Conservation (phyloP, 2,797 vertebrate genomes). For the Bryconaethiops microstoma region DNA sequence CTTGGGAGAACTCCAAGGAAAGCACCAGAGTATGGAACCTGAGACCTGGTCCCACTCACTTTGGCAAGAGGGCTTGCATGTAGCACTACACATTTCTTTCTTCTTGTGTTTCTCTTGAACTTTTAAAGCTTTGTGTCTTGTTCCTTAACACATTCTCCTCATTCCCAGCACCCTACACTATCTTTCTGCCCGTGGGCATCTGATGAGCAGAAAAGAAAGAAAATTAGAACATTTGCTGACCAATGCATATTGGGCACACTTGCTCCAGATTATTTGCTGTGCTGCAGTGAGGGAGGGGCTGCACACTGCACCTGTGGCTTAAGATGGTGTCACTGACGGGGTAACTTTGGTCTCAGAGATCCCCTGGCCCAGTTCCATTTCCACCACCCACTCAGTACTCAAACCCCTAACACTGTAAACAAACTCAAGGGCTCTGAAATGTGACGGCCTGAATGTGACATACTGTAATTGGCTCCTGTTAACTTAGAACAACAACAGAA, state of each 20-base stretch:
- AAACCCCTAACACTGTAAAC: conserved; percentile 21
- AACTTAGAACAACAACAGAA: conserved; percentile 4
- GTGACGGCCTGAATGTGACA: conserved; percentile 37
- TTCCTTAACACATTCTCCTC: conserved; percentile 52
- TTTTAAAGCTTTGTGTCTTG: conserved; percentile 40
- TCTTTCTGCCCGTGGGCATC: conserved; percentile 32
- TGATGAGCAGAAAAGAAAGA: conserved; percentile 59
- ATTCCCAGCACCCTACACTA: conserved; percentile 36
- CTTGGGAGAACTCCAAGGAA: conserved; percentile 82
- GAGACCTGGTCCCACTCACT: conserved; percentile 66
- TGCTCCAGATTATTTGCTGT: conserved; percentile 64
- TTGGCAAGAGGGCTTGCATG: conserved; percentile 42
- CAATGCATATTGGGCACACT: conserved; percentile 65
- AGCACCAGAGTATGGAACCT: conserved; percentile 80
- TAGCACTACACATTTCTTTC: conserved; percentile 41
- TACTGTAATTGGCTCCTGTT: conserved; percentile 28
- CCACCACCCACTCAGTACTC: conserved; percentile 68
- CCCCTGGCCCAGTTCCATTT: conserved; percentile 58
- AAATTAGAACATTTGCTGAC: conserved; percentile 58
- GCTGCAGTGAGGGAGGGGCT: conserved; percentile 61
- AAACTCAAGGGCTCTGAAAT: conserved; percentile 3
- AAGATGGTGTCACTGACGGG: conserved; percentile 55
- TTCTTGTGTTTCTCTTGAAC: conserved; percentile 41
- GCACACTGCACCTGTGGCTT: conserved; percentile 70
- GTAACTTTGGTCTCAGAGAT: conserved; percentile 62